Conservation (phyloP, 2,797 vertebrate genomes). For the Menidia menidia region DNA sequence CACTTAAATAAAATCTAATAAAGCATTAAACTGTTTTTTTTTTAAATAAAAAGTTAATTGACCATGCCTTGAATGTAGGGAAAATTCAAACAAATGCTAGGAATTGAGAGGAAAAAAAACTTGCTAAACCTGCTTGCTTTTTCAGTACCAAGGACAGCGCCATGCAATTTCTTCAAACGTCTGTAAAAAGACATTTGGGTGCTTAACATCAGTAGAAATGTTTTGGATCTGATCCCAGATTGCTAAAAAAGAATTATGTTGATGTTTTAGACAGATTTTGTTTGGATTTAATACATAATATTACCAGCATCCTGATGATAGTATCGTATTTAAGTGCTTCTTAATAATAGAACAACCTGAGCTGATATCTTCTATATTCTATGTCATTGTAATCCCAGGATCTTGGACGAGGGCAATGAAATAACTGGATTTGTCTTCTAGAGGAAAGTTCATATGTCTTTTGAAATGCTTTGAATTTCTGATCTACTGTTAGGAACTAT, state of each 20-base stretch:
- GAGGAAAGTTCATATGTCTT: no score
- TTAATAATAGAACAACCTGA: background rate
- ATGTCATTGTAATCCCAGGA: no score
- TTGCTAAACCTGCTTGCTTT: background rate
- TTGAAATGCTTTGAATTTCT: no score
- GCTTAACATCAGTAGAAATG: background rate
- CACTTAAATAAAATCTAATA: background rate
- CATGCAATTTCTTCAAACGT: background rate
- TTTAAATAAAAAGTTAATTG: background rate
- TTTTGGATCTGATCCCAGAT: background rate
- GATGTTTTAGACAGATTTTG: background rate
- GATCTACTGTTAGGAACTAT: no score
- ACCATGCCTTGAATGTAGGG: background rate
- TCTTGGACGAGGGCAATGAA: no score
- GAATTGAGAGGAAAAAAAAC: background rate
- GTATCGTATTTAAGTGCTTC: background rate
- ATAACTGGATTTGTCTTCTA: no score
- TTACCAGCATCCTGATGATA: no score
- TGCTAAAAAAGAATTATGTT: background rate
- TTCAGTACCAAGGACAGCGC: conserved; percentile 21
- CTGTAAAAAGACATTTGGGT: no score
- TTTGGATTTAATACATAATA: background rate
- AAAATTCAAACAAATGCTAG: background rate
- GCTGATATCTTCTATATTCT: no score
- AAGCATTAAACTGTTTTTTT: background rate